Evolutionary conservation across 1,140 invertebrate genomes (phyloP), one percentile per base, ranked within the genome.

Genomic region (Aphelenchoides fujianensis): DNA sequence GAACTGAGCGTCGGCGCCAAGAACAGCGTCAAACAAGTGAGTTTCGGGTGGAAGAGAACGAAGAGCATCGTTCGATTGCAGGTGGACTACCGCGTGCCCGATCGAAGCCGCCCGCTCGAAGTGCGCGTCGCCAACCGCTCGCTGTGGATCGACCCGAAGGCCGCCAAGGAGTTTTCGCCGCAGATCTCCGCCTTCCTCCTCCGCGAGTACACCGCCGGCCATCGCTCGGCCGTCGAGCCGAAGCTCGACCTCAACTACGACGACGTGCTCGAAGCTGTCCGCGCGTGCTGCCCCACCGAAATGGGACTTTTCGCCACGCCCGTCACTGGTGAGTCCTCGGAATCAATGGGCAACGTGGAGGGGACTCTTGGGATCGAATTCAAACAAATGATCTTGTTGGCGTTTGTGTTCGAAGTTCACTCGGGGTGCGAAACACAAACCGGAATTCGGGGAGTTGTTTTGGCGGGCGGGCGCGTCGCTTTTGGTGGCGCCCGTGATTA

Each of bases 201-300:
- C 9, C 70, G 71, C n/a, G 70, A 72, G 30, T 72, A 3, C 12
- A 70, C 67, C 23, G 28, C 34, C 32, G 70, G 70, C 16, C 30
- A 73, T 23, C 28, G 52, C 48, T 31, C 19, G 9, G 32, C 71
- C 7, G 70, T 72, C 28, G 70, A 72, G 63, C 57, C 70, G 23
- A 69, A 72, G n/a, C 23, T 72, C 68, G 70, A 72, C n/a, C 70
- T 72, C 23, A 61, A 54, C 52, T 74, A 74, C 36, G 67, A 74
- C n/a, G 70, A 72, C 23, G 70, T 72, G 23, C 48, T 72, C 9
- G 32, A 74, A 28, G 70, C 67, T 19, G 23, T 72, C 3, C 70
- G 34, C n/a, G 70, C 71, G n/a, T 19, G 30, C 1, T 72, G 72
- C 74, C 70, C 70, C 16, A 72, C 70, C 3, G 70, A 72, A n/a